phyloP scores from a whole-genome alignment of 2,888 invertebrate genomes.

The Eupithecia exiguata region DNA sequence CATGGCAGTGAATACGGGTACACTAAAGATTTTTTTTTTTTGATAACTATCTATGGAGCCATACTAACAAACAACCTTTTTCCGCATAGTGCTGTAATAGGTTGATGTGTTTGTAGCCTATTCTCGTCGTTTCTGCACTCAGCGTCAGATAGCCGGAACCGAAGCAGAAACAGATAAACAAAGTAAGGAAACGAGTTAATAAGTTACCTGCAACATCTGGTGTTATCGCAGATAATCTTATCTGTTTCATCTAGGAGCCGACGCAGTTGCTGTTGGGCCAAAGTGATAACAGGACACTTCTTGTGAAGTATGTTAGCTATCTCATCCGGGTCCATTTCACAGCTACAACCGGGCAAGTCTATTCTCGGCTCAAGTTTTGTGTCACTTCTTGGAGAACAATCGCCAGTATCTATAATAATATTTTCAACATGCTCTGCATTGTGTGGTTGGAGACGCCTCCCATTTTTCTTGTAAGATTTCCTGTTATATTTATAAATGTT shows the following conservation, averaged over 20 bases:
- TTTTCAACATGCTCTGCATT: slow-evolving; percentile 52
- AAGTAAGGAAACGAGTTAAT: background rate
- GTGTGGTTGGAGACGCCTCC: slow-evolving; percentile 53
- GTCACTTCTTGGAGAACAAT: slow-evolving; percentile 57
- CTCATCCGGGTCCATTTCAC: slow-evolving; percentile 67
- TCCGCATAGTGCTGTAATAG: too few relatives aligned
- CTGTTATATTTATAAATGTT: slow-evolving; percentile 71
- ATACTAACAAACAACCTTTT: too few relatives aligned
- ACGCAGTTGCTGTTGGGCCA: slow-evolving; percentile 73
- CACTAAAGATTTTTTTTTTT: too few relatives aligned
- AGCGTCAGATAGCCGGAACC: too few relatives aligned
- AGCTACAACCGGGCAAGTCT: slow-evolving; percentile 60
- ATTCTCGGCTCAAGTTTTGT: slow-evolving; percentile 29
- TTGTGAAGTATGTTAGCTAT: slow-evolving; percentile 72
- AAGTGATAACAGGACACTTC: slow-evolving; percentile 73
- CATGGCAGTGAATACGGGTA: background rate
- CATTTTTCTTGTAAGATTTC: slow-evolving; percentile 67
- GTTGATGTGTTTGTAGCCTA: too few relatives aligned
- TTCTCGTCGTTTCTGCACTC: too few relatives aligned
- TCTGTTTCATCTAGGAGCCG: slow-evolving; percentile 71
- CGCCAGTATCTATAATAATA: slow-evolving; percentile 47
- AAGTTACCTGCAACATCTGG: slow-evolving; percentile 65
- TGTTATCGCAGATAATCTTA: slow-evolving; percentile 64
- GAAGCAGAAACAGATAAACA: too few relatives aligned
- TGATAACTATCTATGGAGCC: too few relatives aligned